A percentile compares a stretch with the other conserved stretches of the same genome.
Evolutionary conservation across 2,888 invertebrate species (phyloP).

Genomic region (Drosophila prostipennis): DNA sequence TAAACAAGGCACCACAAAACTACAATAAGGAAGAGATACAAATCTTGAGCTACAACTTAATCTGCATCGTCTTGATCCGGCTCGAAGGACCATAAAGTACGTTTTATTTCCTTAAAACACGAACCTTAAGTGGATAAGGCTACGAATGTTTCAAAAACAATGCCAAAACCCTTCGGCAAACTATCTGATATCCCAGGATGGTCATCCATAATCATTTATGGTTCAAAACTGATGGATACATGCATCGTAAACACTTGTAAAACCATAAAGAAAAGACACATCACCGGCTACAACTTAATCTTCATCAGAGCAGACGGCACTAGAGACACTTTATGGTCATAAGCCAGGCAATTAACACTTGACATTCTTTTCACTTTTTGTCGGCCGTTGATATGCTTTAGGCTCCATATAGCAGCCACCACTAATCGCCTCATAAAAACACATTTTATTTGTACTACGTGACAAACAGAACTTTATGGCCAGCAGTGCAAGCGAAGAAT

Average conservation of each 20-base stretch:
- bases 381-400: conserved; percentile 64
- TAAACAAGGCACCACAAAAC: conserved; percentile 52
- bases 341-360: conserved; percentile 72
- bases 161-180: neutral
- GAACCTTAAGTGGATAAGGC: no score
- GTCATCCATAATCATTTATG: conserved; percentile 1
- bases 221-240: neutral
- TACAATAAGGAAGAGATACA: conserved; percentile 48
- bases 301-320: conserved; percentile 53
- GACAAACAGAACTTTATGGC: conserved; percentile 66
- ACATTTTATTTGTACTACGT: conserved; percentile 73
- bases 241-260: neutral
- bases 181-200: neutral
- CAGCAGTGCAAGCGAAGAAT: conserved; percentile 2
- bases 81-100: neutral
- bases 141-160: neutral
- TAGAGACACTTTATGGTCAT: conserved; percentile 51
- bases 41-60: conserved; percentile 24
- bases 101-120: neutral
- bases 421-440: conserved; percentile 76
- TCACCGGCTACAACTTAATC: conserved; percentile 64
- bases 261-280: neutral
- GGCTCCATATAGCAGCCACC: conserved; percentile 57
- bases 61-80: neutral
- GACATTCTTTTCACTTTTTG: conserved; percentile 78